Conservation (phyloP, 2,797 vertebrate species). For the Artibeus lituratus region DNA sequence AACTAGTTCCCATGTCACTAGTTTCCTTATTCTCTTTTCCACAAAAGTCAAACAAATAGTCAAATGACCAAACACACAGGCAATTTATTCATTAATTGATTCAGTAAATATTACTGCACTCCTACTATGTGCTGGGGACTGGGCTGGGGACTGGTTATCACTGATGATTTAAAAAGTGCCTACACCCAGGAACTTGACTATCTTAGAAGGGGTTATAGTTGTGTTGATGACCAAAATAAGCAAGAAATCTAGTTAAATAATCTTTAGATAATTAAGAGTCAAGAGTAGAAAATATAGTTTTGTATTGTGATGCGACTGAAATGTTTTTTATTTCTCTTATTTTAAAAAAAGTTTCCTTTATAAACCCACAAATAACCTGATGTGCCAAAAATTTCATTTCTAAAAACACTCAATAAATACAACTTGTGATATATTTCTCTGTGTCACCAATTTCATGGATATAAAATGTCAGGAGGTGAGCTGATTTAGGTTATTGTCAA, state of each 20-base stretch:
- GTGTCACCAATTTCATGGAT: neutral
- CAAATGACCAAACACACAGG: neutral
- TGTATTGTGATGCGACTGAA: neutral
- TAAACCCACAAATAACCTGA: neutral
- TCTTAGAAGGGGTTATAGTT: neutral
- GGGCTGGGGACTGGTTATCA: neutral
- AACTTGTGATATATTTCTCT: neutral
- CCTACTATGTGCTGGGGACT: neutral
- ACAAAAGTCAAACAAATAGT: neutral
- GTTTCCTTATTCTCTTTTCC: conserved; percentile 14
- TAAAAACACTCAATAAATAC: neutral
- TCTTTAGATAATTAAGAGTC: neutral
- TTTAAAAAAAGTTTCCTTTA: neutral
- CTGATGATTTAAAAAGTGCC: neutral
- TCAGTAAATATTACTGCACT: neutral
- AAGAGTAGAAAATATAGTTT: neutral
- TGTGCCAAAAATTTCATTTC: neutral
- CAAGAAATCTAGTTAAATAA: conserved; percentile 22
- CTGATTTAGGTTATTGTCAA: neutral
- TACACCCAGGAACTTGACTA: neutral
- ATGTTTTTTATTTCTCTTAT: conserved; percentile 29
- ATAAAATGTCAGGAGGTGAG: neutral
- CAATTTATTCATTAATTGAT: neutral
- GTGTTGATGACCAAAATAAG: neutral
- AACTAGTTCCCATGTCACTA: neutral